phyloP scores from a whole-genome alignment of 1,140 invertebrate genomes.

The Nasonia longicornis region DNA sequence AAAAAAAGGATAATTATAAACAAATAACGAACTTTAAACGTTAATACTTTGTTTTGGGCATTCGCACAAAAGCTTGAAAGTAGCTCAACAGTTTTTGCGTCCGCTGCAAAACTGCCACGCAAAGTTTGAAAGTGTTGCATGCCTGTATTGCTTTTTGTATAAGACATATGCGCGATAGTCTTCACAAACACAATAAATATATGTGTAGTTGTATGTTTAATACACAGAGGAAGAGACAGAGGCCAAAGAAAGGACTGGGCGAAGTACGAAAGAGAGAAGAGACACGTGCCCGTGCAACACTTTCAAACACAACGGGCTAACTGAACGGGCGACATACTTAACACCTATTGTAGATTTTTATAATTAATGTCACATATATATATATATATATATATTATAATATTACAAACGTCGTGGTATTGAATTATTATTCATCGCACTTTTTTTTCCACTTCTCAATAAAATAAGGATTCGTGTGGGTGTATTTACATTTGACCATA shows the following conservation, averaged over 20 bases:
- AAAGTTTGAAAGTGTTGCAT: conserved; percentile 25
- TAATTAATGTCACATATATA: conserved; percentile 15
- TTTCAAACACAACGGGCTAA: conserved; percentile 15
- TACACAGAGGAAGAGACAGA: not conserved
- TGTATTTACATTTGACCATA: conserved; percentile 49
- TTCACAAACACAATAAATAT: not conserved
- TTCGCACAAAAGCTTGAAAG: conserved; percentile 54
- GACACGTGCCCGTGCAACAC: not conserved
- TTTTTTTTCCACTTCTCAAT: conserved; percentile 41
- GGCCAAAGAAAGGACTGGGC: not conserved
- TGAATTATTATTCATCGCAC: not conserved
- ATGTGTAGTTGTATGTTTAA: not conserved
- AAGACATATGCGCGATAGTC: not conserved
- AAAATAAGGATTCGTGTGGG: conserved; percentile 42
- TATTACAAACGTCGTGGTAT: conserved; percentile 41
- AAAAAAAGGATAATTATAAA: conserved; percentile 56
- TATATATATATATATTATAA: conserved; percentile 38
- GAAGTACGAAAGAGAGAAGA: not conserved
- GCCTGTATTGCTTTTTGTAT: not conserved
- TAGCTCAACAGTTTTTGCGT: conserved; percentile 53
- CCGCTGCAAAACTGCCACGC: not conserved
- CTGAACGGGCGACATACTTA: conserved; percentile 9
- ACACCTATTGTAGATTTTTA: not conserved
- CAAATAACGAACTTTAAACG: conserved; percentile 60
- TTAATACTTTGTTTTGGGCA: conserved; percentile 61